These are phyloP conservation scores for Mixornis gularis DNA, from an alignment of 2,113 vertebrate genomes.

Conservation along the genomic window DNA sequence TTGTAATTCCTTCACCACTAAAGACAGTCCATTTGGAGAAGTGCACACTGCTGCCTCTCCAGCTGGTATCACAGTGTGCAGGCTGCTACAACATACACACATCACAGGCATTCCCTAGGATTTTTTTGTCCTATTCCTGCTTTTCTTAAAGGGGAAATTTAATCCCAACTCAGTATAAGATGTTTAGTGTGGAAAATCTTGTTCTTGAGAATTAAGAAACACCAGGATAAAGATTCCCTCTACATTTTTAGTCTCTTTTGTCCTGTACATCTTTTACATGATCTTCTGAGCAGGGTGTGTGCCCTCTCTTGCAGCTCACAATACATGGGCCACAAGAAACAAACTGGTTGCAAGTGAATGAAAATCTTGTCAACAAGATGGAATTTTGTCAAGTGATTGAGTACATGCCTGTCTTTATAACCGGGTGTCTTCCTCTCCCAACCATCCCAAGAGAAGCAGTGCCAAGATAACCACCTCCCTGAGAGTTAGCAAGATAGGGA, in stretches of 20 bases:
- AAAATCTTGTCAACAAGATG: neutral
- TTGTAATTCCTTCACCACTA: neutral
- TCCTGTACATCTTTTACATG: neutral
- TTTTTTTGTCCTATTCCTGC: neutral
- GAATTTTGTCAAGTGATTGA: neutral
- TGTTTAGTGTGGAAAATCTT: neutral
- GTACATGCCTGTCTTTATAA: neutral
- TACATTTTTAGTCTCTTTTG: neutral
- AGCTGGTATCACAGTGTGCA: neutral
- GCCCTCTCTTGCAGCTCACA: neutral
- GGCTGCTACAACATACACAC: neutral
- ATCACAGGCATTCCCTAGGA: neutral
- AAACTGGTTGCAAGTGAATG: neutral
- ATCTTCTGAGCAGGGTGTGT: neutral
- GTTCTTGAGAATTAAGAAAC: neutral
- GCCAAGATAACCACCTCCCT: neutral
- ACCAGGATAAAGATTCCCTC: neutral
- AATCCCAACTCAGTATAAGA: neutral
- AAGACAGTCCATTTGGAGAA: neutral
- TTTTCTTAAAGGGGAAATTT: neutral
- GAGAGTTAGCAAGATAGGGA: neutral
- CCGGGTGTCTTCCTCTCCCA: neutral
- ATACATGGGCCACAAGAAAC: neutral
- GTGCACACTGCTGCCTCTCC: neutral
- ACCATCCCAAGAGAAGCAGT: accelerated